A percentile compares a stretch with the other conserved stretches of the same genome.
Evolutionary conservation across 2,888 invertebrate genomes (phyloP).

Genomic region (Neoaliturus tenellus): DNA sequence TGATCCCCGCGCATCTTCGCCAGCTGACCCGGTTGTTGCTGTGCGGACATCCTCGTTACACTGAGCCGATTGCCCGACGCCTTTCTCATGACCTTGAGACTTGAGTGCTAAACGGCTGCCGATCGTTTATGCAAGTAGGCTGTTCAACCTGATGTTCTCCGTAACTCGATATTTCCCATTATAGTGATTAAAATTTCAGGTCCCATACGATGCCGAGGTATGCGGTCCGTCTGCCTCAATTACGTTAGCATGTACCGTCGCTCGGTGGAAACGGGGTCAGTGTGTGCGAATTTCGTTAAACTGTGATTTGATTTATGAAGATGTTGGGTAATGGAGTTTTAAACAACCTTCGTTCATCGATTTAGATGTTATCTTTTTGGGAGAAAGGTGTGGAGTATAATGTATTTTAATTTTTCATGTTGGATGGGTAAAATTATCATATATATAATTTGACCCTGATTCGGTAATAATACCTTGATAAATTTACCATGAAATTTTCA

Average conservation of each 20-base stretch:
- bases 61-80: not conserved
- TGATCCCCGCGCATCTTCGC: not conserved
- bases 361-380: not conserved
- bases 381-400: no score
- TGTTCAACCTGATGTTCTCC: not conserved
- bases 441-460: no score
- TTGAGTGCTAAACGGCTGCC: no score
- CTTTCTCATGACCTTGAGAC: constrained; percentile 16
- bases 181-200: not conserved
- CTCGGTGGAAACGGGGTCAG: not conserved
- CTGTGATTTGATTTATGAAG: not conserved
- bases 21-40: not conserved
- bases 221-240: not conserved
- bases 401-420: no score
- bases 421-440: no score
- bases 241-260: not conserved
- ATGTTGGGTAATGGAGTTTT: not conserved
- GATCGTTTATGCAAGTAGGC: constrained; percentile 9
- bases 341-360: not conserved
- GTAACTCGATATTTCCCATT: not conserved
- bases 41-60: not conserved
- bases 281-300: not conserved
- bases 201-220: not conserved
- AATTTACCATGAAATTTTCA: no score
- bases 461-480: no score